These are phyloP conservation scores for Dione juno DNA, from an alignment of 2,888 invertebrate species.

Conservation along the genomic window DNA sequence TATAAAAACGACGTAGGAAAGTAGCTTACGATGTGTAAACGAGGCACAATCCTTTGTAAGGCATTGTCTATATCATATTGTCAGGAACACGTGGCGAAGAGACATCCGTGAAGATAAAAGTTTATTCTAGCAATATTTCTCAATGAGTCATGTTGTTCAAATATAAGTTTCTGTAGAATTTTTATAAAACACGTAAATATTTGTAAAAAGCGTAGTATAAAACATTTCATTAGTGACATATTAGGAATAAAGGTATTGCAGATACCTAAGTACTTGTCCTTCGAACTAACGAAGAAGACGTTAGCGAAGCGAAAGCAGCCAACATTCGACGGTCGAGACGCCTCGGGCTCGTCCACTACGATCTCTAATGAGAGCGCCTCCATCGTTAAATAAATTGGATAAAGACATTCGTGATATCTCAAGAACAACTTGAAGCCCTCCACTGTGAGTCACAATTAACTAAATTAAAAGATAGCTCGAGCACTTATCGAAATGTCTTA, in stretches of 20 bases:
- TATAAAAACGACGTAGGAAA: constrained; percentile 41
- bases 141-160: constrained; percentile 59
- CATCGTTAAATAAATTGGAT: constrained; percentile 84
- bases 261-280: constrained; percentile 45
- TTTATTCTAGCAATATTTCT: constrained; percentile 76
- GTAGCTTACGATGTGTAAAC: constrained; percentile 51
- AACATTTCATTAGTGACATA: not conserved
- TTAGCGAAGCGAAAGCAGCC: constrained; percentile 63
- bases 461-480: constrained; percentile 82
- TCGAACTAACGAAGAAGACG: constrained; percentile 67
- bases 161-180: constrained; percentile 36
- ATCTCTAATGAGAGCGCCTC: constrained; percentile 78
- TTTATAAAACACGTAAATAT: not conserved
- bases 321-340: constrained; percentile 53
- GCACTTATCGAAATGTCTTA: constrained; percentile 71
- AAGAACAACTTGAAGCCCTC: constrained; percentile 80
- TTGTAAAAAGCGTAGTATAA: not conserved
- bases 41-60: constrained; percentile 75
- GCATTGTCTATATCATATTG: constrained; percentile 81
- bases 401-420: constrained; percentile 83
- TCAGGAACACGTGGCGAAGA: constrained; percentile 79
- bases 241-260: constrained; percentile 29
- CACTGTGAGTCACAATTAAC: constrained; percentile 81
- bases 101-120: constrained; percentile 79
- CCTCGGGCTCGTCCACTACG: constrained; percentile 63